These are phyloP conservation scores for Muschampia staudingeri DNA, from an alignment of 2,888 invertebrate species.

Conservation along the genomic window DNA sequence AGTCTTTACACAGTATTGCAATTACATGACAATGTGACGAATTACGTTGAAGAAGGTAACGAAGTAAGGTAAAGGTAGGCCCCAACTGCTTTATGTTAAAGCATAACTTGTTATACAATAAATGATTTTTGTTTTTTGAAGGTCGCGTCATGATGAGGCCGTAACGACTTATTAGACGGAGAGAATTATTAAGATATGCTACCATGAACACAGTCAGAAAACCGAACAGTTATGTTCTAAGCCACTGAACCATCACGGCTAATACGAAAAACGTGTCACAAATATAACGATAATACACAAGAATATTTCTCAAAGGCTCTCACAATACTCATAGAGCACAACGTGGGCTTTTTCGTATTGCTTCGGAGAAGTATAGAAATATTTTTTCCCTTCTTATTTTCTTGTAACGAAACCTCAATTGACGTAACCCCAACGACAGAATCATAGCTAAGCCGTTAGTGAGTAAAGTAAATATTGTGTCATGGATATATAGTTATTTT, in stretches of 20 bases:
- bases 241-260: constrained; percentile 23
- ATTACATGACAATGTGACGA: not conserved
- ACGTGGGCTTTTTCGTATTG: constrained; percentile 30
- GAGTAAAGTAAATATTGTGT: too few relatives aligned
- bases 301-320: constrained; percentile 23
- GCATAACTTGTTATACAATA: too few relatives aligned
- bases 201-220: not conserved
- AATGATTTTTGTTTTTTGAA: too few relatives aligned
- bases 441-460: not conserved
- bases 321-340: constrained; percentile 2
- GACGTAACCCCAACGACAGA: not conserved
- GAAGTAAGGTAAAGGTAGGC: too few relatives aligned
- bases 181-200: not conserved
- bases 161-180: too few relatives aligned
- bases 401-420: not conserved
- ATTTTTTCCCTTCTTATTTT: constrained; percentile 12
- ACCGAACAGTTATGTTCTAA: constrained; percentile 13
- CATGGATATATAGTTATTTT: too few relatives aligned
- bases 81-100: too few relatives aligned
- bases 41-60: not conserved
- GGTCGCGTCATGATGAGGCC: too few relatives aligned
- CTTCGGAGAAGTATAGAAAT: constrained; percentile 34
- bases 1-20: not conserved
- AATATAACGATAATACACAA: constrained; percentile 15
- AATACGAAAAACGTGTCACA: constrained; percentile 13